Evolutionary conservation across 2,888 invertebrate species (phyloP), one percentile per base, ranked within the genome.

Genomic region (Mycalesis mineus): DNA sequence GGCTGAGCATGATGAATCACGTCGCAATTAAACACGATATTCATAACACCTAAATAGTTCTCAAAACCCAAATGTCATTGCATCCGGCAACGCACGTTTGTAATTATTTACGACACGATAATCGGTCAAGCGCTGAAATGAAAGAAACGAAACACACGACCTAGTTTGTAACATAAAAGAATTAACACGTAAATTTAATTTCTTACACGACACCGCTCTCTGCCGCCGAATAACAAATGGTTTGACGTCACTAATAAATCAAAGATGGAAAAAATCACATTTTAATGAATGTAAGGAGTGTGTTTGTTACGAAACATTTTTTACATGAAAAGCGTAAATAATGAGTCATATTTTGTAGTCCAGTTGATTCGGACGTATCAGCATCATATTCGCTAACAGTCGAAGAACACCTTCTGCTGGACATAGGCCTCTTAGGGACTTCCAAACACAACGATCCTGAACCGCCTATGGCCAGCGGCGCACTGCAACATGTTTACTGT

Each of bases 151-250:
- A 37, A 49, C 37, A 22, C 37, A 49, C 45, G 55, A 56, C 55
- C 49, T 41, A 49, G 49, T 56, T 56, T 49, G 55, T 49, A 48
- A 49, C 49, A 56, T 40, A 53, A 58, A 60, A 56, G 49, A 50
- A 58, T 60, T 60, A 60, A 63, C 60, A 51, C 47, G 28, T 37
- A 29, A 40, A 58, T 63, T 58, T 55, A 61, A 57, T 61, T 55
- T 58, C 51, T 58, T 55, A 55, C 61, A 58, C 42, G 55, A 55
- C 54, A 40, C 48, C 9, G 33, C 22, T 55, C 59, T 58, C 56
- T 53, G 42, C 51, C 53, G 53, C 49, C 15, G 31, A 54, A 57
- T 60, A 62, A 65, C 53, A 59, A 64, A 65, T 50, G 61, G 61
- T 22, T 42, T 54, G 48, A 52, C 61, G 56, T 64, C 61, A 56